These are phyloP conservation scores for Anser brachyrhynchus DNA, from an alignment of 2,113 vertebrate genomes.

Conservation along the genomic window DNA sequence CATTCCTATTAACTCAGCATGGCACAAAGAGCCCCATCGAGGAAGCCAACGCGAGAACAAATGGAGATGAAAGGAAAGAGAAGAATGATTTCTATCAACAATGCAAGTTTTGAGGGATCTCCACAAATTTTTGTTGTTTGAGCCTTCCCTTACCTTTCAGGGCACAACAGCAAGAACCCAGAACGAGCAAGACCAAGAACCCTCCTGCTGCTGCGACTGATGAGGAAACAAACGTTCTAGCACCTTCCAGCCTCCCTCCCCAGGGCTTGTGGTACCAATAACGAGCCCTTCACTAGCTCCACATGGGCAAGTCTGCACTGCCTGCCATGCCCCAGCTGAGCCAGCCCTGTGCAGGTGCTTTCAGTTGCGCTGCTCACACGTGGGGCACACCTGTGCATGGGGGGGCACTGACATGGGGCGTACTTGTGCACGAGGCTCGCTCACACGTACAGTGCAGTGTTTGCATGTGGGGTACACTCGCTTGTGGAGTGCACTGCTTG, in stretches of 20 bases:
- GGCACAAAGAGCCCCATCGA: fast-evolving
- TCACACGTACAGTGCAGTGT: too few species aligned
- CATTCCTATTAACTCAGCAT: fast-evolving
- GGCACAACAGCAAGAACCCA: background rate
- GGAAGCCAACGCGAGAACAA: fast-evolving
- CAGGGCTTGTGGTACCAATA: background rate
- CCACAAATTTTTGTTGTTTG: fast-evolving
- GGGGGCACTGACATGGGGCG: too few species aligned
- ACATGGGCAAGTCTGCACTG: fast-evolving
- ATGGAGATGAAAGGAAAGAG: fast-evolving
- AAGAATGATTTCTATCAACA: fast-evolving
- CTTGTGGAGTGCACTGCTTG: background rate
- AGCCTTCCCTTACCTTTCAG: background rate
- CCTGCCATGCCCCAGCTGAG: background rate
- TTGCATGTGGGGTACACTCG: fast-evolving
- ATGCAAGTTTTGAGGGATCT: fast-evolving
- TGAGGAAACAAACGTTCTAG: fast-evolving
- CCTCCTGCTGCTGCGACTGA: fast-evolving
- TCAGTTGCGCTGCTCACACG: fast-evolving
- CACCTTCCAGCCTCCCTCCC: background rate
- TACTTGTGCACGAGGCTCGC: fast-evolving
- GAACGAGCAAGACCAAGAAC: fast-evolving
- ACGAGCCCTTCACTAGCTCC: fast-evolving
- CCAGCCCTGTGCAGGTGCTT: too few species aligned
- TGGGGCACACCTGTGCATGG: fast-evolving